These are phyloP conservation scores for Calliopum simillimum DNA, from an alignment of 2,888 invertebrate genomes.

Conservation along the genomic window DNA sequence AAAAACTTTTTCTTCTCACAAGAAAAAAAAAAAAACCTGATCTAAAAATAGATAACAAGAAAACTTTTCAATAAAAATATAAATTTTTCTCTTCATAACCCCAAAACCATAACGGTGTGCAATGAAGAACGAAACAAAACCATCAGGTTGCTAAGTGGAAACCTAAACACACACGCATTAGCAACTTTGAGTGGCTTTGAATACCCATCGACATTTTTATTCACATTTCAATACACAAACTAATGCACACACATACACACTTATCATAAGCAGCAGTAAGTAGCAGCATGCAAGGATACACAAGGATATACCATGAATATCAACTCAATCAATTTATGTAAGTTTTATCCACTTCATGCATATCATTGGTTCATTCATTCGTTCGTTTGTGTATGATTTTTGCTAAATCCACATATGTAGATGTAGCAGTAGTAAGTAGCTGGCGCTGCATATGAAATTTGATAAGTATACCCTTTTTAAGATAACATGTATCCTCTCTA, in stretches of 20 bases:
- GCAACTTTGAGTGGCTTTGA: neutral
- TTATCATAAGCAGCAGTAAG: no score
- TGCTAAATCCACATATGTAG: neutral
- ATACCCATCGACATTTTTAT: neutral
- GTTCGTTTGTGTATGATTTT: neutral
- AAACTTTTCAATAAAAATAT: no score
- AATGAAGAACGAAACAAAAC: neutral
- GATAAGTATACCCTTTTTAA: neutral
- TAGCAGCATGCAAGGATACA: no score
- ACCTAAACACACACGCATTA: neutral
- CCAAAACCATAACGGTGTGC: no score
- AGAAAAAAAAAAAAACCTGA: no score
- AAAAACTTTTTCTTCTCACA: no score
- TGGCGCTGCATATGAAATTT: neutral
- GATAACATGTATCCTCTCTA: no score
- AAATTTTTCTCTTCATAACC: no score
- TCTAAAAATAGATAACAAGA: no score
- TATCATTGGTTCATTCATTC: conserved; percentile 6
- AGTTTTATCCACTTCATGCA: conserved; percentile 15
- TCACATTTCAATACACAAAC: neutral
- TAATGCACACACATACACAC: no score
- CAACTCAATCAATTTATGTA: conserved; percentile 14
- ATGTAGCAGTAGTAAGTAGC: neutral
- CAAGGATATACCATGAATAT: neutral
- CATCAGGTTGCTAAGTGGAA: neutral